These are phyloP conservation scores for Yponomeuta malinellus DNA, from an alignment of 2,888 invertebrate species.

Conservation along the genomic window DNA sequence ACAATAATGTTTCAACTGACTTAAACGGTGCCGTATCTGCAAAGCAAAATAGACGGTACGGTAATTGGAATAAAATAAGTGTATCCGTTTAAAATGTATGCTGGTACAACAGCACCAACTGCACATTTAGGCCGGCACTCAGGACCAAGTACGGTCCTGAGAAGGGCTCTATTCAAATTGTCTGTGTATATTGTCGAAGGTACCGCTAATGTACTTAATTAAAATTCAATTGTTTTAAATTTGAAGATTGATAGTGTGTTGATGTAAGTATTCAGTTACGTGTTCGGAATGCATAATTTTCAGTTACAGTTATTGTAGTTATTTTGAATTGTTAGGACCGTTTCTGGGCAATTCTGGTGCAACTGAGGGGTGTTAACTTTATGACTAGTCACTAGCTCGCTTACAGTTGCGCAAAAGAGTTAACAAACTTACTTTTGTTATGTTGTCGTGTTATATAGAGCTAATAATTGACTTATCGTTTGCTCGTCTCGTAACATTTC, in stretches of 20 bases:
- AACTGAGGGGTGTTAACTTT: not conserved
- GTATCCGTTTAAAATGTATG: not conserved
- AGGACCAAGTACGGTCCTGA: conserved; percentile 18
- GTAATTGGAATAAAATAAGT: not conserved
- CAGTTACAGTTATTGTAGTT: not conserved
- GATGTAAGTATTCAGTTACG: not conserved
- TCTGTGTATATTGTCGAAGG: conserved; percentile 43
- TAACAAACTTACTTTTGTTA: not conserved
- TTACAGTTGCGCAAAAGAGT: not conserved
- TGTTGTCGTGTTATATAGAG: not conserved
- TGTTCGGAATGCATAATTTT: not conserved
- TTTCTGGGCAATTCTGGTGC: not conserved
- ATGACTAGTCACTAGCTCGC: not conserved
- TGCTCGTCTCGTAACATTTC: conserved; percentile 1
- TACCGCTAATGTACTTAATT: conserved; percentile 66
- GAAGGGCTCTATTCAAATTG: conserved; percentile 45
- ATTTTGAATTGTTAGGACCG: not conserved
- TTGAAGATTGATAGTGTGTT: not conserved
- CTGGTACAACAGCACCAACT: conserved; percentile 24
- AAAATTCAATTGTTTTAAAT: conserved; percentile 32
- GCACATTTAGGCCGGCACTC: conserved; percentile 9
- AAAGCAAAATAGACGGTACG: not conserved
- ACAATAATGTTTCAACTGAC: conserved; percentile 59
- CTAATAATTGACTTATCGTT: not conserved
- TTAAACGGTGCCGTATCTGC: conserved; percentile 35